phyloP scores from a whole-genome alignment of 2,888 invertebrate species.

The Coremacera marginata region DNA sequence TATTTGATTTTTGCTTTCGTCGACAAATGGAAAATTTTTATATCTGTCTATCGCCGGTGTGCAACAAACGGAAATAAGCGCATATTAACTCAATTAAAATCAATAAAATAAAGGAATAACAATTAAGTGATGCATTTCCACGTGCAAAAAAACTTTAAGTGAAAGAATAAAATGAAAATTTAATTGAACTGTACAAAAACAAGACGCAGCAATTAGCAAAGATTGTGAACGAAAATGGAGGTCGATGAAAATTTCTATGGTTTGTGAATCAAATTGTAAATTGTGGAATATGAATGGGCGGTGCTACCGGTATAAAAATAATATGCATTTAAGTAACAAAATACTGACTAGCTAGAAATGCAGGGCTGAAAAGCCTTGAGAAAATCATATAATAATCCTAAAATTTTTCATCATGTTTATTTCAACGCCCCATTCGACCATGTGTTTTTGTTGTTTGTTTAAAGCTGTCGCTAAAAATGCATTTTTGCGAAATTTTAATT shows the following conservation, averaged over 20 bases:
- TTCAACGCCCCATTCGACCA: no score
- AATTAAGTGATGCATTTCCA: constrained; percentile 3
- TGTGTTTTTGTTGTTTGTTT: no score
- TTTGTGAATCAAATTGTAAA: constrained; percentile 32
- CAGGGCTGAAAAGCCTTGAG: no score
- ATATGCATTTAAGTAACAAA: no score
- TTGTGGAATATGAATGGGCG: no score
- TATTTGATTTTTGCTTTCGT: constrained; percentile 29
- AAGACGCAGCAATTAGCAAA: neutral
- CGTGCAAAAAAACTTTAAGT: neutral
- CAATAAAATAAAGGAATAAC: neutral
- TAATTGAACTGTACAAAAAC: neutral
- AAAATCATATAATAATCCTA: no score
- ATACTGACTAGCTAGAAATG: no score
- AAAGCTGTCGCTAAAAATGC: no score
- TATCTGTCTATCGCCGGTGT: constrained; percentile 24
- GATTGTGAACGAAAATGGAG: constrained; percentile 45
- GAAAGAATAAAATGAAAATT: neutral
- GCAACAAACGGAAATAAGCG: neutral
- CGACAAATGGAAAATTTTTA: constrained; percentile 7
- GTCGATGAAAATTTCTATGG: constrained; percentile 53
- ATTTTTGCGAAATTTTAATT: no score
- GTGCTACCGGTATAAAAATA: no score
- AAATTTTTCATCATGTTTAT: no score
- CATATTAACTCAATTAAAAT: neutral